Percentiles rank a stretch among this genome's conserved stretches.
phyloP scores from a whole-genome alignment of 1,140 invertebrate genomes.

The Hyles vespertilio region DNA sequence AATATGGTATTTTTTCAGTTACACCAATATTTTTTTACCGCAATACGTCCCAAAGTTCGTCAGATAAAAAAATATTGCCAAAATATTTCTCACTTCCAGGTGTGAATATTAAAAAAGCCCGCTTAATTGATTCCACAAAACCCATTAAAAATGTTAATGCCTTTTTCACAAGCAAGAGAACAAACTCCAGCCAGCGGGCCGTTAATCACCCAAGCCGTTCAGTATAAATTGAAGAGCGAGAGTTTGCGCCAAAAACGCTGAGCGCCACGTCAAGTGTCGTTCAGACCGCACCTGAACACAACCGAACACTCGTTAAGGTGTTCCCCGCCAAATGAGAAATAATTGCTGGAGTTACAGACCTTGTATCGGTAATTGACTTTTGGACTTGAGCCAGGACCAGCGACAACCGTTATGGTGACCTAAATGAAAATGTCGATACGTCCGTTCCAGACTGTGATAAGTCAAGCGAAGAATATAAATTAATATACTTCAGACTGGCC shows the following conservation, averaged over 20 bases:
- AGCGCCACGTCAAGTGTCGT: slow-evolving; percentile 39
- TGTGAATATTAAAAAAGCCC: too few relatives aligned
- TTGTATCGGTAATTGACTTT: slow-evolving; percentile 62
- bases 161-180: slow-evolving; percentile 1
- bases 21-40: too few relatives aligned
- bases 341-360: slow-evolving; percentile 47
- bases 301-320: slow-evolving; percentile 54
- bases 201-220: slow-evolving; percentile 21
- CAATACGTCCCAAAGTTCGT: too few relatives aligned
- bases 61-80: too few relatives aligned
- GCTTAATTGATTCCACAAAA: too few relatives aligned
- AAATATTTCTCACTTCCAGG: too few relatives aligned
- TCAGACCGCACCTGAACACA: slow-evolving; percentile 41
- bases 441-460: too few relatives aligned
- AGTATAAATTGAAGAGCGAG: slow-evolving; percentile 40
- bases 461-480: too few relatives aligned
- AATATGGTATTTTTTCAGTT: too few relatives aligned
- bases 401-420: slow-evolving; percentile 3
- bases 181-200: slow-evolving; percentile 13
- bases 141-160: too few relatives aligned
- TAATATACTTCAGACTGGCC: too few relatives aligned
- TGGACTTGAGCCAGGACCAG: slow-evolving; percentile 50
- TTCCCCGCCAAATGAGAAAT: slow-evolving; percentile 57
- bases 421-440: too few relatives aligned
- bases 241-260: slow-evolving; percentile 45